Conservation (phyloP, 2,797 vertebrate species). For the Myiotriccus ornatus region DNA sequence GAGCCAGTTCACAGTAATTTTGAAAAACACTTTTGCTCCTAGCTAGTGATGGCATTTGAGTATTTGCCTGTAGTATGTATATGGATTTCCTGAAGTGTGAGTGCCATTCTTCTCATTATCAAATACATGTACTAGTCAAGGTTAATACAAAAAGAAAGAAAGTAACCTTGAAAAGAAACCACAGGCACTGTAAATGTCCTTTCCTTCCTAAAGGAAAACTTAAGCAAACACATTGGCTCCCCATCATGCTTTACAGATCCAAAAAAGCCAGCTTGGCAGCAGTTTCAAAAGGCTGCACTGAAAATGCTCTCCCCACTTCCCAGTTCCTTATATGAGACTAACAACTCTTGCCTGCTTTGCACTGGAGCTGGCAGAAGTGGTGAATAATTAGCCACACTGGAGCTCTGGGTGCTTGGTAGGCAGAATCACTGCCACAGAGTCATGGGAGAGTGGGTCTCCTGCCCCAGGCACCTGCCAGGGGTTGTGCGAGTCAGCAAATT, state of each 20-base stretch:
- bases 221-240: not conserved
- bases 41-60: not conserved
- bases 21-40: not conserved
- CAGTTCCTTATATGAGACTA: not conserved
- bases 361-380: fast-evolving
- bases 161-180: not conserved
- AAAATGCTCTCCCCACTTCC: not conserved
- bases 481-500: not conserved
- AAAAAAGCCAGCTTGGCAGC: not conserved
- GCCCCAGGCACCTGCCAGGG: not conserved
- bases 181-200: not conserved
- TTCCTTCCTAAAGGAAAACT: not conserved
- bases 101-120: not conserved
- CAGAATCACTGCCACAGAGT: not conserved
- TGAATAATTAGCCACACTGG: not conserved
- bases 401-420: not conserved
- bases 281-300: not conserved
- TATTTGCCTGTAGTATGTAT: not conserved
- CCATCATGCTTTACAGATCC: not conserved
- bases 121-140: not conserved
- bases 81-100: not conserved
- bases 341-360: not conserved
- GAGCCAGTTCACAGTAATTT: not conserved
- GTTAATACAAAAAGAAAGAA: not conserved
- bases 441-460: not conserved